A percentile compares a stretch with the other conserved stretches of the same genome.
Conservation (phyloP, 2,888 invertebrate genomes). For the Catocala sponsa region DNA sequence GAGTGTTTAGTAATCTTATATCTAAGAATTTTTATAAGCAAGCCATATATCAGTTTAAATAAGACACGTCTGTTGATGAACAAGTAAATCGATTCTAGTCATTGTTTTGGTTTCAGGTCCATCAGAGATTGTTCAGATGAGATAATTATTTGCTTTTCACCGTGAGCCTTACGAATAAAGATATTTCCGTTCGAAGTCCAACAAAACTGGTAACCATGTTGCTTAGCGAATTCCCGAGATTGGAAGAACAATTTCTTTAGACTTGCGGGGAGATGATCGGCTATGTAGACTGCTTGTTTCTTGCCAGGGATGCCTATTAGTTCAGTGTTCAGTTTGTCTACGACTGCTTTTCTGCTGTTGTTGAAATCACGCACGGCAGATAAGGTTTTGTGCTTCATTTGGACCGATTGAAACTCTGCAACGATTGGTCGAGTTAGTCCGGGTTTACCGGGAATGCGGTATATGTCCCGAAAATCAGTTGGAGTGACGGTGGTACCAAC, state of each 20-base stretch:
- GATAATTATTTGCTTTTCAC: background rate
- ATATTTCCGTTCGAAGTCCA: slow-evolving; percentile 14
- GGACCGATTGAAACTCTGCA: slow-evolving; percentile 9
- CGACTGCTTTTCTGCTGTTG: background rate
- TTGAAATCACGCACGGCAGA: slow-evolving; percentile 7
- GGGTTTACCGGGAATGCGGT: no score
- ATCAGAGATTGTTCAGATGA: background rate
- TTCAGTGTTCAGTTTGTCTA: slow-evolving; percentile 16
- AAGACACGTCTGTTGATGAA: no score
- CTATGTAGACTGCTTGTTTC: no score
- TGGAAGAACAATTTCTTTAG: slow-evolving; percentile 11
- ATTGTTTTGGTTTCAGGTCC: background rate
- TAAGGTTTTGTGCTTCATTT: slow-evolving; percentile 2
- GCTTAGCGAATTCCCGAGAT: slow-evolving; percentile 15
- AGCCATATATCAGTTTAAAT: no score
- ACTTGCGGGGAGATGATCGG: no score
- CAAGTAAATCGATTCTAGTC: no score
- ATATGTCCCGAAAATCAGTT: slow-evolving; percentile 5
- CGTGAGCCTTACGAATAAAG: background rate
- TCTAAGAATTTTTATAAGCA: no score
- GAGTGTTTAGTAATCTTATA: no score
- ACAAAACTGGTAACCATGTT: slow-evolving; percentile 12
- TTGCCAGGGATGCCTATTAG: slow-evolving; percentile 11
- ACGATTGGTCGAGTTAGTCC: no score
- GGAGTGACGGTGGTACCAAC: slow-evolving; percentile 1